Conservation (phyloP, 2,888 invertebrate species). For the Hedya salicella region DNA sequence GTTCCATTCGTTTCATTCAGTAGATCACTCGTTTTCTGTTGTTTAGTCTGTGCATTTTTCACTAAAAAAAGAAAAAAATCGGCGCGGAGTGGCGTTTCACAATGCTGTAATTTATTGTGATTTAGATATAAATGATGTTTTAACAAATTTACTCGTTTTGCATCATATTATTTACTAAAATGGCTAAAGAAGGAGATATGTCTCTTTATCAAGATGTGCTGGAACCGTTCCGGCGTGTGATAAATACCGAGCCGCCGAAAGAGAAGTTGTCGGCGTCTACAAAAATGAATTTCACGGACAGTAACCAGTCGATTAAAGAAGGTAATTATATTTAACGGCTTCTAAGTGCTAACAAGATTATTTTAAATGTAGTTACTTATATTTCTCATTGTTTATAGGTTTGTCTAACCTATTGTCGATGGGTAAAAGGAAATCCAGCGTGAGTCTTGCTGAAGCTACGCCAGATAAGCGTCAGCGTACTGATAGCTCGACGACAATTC, state of each 20-base stretch:
- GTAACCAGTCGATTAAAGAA: constrained; percentile 75
- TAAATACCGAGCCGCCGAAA: constrained; percentile 79
- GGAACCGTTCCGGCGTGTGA: constrained; percentile 78
- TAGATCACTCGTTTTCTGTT: not conserved
- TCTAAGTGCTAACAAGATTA: not conserved
- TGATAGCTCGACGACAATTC: constrained; percentile 59
- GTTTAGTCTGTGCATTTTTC: not conserved
- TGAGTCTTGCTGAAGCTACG: constrained; percentile 61
- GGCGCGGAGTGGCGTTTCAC: constrained; percentile 15
- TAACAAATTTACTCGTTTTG: constrained; percentile 7
- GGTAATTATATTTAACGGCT: constrained; percentile 56
- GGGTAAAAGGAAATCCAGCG: constrained; percentile 75
- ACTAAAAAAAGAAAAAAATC: constrained; percentile 7
- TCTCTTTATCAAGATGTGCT: constrained; percentile 77
- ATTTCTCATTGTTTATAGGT: constrained; percentile 54
- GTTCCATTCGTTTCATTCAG: not conserved
- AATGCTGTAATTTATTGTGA: constrained; percentile 16
- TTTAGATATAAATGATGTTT: constrained; percentile 32
- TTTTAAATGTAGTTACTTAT: not conserved
- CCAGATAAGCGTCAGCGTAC: constrained; percentile 73
- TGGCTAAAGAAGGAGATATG: constrained; percentile 80
- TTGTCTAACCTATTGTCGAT: constrained; percentile 65
- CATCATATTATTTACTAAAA: constrained; percentile 48
- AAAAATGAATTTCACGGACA: constrained; percentile 79
- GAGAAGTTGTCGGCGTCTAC: constrained; percentile 75